Evolutionary conservation across 37 sponge, comb jelly and placozoan genomes (phyloP).

Genomic region (Cliona cf. orientalis): DNA sequence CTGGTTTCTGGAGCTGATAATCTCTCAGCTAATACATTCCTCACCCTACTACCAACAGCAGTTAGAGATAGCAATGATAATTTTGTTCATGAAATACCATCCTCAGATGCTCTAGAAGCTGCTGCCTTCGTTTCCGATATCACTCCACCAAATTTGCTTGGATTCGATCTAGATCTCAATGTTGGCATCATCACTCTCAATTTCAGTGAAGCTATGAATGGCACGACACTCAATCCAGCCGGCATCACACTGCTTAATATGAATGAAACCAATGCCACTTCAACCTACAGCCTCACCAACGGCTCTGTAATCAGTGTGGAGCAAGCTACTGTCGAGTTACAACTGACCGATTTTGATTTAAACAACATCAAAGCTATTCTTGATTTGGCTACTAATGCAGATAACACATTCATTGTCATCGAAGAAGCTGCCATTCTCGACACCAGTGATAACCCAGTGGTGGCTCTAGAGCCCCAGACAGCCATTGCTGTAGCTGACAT

Average conservation of each 20-base stretch:
- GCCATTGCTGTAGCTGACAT: conserved; percentile 37
- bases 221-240: conserved; percentile 48
- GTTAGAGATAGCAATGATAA: conserved; percentile 76
- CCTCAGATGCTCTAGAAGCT: conserved; percentile 32
- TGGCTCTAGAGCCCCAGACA: conserved; percentile 10
- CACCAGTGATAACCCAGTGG: conserved; percentile 67
- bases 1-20: conserved; percentile 61
- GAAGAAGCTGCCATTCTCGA: conserved; percentile 59
- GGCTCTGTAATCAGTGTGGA: conserved; percentile 41
- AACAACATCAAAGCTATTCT: conserved; percentile 73
- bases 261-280: conserved; percentile 36
- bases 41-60: conserved; percentile 51
- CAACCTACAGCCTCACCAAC: conserved; percentile 46
- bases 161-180: conserved; percentile 78
- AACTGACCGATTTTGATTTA: conserved; percentile 64
- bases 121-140: conserved; percentile 59
- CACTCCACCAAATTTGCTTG: conserved; percentile 58
- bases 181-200: conserved; percentile 63
- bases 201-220: conserved; percentile 83
- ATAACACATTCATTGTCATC: conserved; percentile 74
- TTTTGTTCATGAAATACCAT: conserved; percentile 31
- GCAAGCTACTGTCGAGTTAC: conserved; percentile 52
- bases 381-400: conserved; percentile 49
- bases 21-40: conserved; percentile 53
- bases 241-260: conserved; percentile 50